Conservation (phyloP, 2,888 invertebrate genomes). For the Sphaerophoria rueppellii region DNA sequence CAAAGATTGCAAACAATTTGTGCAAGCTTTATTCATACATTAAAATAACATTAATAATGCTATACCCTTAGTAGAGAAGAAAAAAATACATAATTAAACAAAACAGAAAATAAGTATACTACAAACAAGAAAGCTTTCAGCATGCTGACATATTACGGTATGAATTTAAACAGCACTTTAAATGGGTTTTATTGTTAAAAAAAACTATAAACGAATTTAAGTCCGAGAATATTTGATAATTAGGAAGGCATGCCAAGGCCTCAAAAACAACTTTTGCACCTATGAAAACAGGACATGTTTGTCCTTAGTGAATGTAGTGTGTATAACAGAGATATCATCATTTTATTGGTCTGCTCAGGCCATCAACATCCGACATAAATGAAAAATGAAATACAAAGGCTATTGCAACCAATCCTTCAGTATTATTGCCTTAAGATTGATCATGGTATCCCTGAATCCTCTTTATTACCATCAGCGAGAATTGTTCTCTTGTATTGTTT, state of each 20-base stretch:
- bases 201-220: not conserved
- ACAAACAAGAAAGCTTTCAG: slow-evolving; percentile 52
- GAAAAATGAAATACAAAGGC: too few species aligned
- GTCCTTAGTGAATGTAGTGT: too few species aligned
- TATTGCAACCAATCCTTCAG: too few species aligned
- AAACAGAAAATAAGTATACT: slow-evolving; percentile 43
- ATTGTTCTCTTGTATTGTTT: too few species aligned
- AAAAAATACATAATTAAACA: slow-evolving; percentile 10
- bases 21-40: slow-evolving; percentile 60
- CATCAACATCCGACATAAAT: too few species aligned
- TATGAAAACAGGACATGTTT: too few species aligned
- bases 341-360: too few species aligned
- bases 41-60: slow-evolving; percentile 29
- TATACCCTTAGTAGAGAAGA: slow-evolving; percentile 43
- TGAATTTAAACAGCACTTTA: slow-evolving; percentile 52
- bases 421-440: too few species aligned
- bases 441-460: too few species aligned
- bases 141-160: slow-evolving; percentile 51
- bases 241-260: not conserved
- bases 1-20: slow-evolving; percentile 52
- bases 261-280: too few species aligned
- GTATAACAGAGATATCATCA: too few species aligned
- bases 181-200: slow-evolving; percentile 37
- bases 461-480: too few species aligned
- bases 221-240: not conserved